phyloP scores from a whole-genome alignment of 2,113 vertebrate genomes.

The Isurus oxyrinchus region DNA sequence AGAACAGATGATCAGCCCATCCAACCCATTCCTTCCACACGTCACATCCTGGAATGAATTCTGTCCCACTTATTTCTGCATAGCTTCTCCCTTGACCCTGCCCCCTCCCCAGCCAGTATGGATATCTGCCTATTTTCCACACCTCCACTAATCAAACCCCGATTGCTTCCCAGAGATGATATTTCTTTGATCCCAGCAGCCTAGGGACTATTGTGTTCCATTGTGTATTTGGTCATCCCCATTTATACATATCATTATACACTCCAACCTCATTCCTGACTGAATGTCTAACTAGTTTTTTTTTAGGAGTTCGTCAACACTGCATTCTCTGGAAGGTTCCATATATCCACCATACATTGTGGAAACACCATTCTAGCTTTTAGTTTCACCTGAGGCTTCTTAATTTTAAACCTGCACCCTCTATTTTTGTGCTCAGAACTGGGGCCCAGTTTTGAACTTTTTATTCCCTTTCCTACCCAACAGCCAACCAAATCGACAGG shows the following conservation, averaged over 20 bases:
- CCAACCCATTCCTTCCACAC: neutral
- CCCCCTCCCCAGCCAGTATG: neutral
- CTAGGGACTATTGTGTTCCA: neutral
- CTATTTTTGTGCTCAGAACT: neutral
- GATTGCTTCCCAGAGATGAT: neutral
- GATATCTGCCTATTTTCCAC: neutral
- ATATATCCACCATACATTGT: neutral
- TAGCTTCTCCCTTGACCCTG: neutral
- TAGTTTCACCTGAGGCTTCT: neutral
- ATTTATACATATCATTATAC: neutral
- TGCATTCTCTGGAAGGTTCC: neutral
- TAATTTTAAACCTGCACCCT: neutral
- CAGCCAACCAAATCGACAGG: neutral
- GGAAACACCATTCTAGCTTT: neutral
- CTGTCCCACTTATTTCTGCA: neutral
- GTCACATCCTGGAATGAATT: neutral
- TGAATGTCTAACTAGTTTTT: neutral
- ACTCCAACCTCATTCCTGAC: neutral
- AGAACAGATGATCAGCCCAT: too few relatives aligned
- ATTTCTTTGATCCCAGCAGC: neutral
- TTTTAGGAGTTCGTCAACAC: neutral
- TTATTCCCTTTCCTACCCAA: neutral
- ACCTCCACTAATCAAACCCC: neutral
- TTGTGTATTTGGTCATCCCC: neutral
- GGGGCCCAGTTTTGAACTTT: neutral